Evolutionary conservation across 2,888 invertebrate genomes (phyloP).

Genomic region (Orthonevra nobilis): DNA sequence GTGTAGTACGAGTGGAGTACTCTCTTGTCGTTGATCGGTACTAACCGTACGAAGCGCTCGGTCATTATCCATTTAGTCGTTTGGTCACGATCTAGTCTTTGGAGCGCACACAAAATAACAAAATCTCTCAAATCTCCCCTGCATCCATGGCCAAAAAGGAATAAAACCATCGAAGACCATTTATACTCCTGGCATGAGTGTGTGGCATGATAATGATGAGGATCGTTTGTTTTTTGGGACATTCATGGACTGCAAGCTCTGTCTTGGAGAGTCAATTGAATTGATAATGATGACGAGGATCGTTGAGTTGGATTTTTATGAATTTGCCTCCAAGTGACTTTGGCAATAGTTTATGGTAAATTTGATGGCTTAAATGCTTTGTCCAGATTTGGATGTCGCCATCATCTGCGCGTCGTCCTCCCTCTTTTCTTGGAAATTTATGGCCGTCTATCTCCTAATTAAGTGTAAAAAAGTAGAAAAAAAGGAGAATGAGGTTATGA

Average conservation of each 20-base stretch:
- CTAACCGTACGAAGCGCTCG: conserved; percentile 72
- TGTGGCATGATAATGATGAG: conserved; percentile 69
- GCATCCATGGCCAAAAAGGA: conserved; percentile 8
- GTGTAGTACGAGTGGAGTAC: conserved; percentile 33
- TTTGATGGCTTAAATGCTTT: conserved; percentile 68
- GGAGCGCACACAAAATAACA: conserved; percentile 34
- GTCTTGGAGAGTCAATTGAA: conserved; percentile 59
- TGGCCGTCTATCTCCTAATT: conserved; percentile 56
- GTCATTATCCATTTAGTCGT: conserved; percentile 80
- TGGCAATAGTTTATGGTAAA: conserved; percentile 69
- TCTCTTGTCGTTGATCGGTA: no score
- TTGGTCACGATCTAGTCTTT: conserved; percentile 79
- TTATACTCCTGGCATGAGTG: conserved; percentile 51
- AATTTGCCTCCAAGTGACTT: conserved; percentile 65
- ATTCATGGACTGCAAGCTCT: conserved; percentile 12
- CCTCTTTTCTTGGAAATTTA: conserved; percentile 5
- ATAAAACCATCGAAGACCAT: conserved; percentile 51
- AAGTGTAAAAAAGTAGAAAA: conserved; percentile 61
- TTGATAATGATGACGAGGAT: conserved; percentile 69
- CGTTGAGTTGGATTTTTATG: conserved; percentile 64
- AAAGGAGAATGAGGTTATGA: conserved; percentile 63
- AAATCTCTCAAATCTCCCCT: conserved; percentile 51
- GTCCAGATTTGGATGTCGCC: conserved; percentile 56
- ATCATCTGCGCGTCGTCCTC: not conserved
- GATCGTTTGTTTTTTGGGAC: conserved; percentile 61